A percentile compares a stretch with the other conserved stretches of the same genome.
Conservation (phyloP, 2,113 vertebrate genomes). For the Dasypus novemcinctus region DNA sequence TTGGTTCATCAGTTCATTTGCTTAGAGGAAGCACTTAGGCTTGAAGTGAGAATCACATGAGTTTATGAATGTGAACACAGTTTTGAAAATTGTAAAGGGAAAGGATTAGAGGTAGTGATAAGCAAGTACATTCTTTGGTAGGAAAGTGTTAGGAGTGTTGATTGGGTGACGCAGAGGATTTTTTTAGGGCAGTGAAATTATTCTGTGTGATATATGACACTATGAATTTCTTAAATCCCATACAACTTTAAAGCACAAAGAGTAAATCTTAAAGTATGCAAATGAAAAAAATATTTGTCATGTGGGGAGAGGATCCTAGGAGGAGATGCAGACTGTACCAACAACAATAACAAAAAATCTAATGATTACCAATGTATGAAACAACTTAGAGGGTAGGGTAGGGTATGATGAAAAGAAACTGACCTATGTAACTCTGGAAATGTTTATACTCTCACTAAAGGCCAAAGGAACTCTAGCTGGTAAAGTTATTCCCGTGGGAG, state of each 20-base stretch:
- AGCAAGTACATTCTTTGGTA: neutral
- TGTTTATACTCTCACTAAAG: neutral
- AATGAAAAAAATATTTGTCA: neutral
- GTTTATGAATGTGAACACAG: constrained; percentile 23
- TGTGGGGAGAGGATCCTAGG: neutral
- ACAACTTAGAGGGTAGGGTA: neutral
- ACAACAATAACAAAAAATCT: neutral
- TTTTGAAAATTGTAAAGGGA: neutral
- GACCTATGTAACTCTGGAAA: constrained; percentile 20
- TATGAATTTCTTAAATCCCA: constrained; percentile 2
- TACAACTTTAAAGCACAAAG: neutral
- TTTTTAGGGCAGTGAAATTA: constrained; percentile 24
- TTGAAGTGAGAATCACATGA: constrained; percentile 39
- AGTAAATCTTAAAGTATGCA: constrained; percentile 12
- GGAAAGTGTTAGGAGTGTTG: neutral
- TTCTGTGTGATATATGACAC: neutral
- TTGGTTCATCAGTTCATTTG: constrained; percentile 2
- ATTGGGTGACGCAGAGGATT: neutral
- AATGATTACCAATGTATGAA: neutral
- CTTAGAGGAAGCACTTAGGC: constrained; percentile 25
- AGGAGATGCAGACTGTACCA: neutral
- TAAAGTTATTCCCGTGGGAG: neutral
- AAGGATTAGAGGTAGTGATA: constrained; percentile 23
- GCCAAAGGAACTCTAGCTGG: neutral
- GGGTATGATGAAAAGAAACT: neutral